phyloP scores from a whole-genome alignment of 1,140 invertebrate species.

The Bombus cullumanus region DNA sequence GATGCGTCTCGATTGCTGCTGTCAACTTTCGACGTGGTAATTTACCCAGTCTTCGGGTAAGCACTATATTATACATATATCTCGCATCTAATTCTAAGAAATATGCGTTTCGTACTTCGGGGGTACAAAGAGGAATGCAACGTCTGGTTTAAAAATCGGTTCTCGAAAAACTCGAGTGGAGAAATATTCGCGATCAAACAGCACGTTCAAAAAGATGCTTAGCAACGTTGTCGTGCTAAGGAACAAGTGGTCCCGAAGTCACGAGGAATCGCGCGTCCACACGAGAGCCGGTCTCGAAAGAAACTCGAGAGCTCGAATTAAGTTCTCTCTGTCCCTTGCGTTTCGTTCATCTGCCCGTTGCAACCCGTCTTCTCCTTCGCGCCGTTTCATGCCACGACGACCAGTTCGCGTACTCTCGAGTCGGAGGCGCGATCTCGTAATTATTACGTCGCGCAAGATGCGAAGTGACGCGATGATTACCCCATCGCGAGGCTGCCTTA shows the following conservation, averaged over 20 bases:
- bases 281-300: conserved; percentile 8
- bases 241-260: conserved; percentile 18
- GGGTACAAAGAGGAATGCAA: not conserved
- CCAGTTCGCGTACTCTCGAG: conserved; percentile 41
- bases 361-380: conserved; percentile 42
- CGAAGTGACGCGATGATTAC: conserved; percentile 72
- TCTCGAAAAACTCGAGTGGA: not conserved
- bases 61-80: not conserved
- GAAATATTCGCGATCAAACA: not conserved
- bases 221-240: not conserved
- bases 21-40: not conserved
- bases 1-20: not conserved
- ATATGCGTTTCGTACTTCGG: not conserved
- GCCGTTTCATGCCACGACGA: conserved; percentile 8
- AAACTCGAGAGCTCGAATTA: conserved; percentile 57
- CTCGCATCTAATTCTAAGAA: not conserved
- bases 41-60: not conserved
- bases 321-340: conserved; percentile 44
- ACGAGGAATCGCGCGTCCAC: conserved; percentile 47
- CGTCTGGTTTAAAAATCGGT: not conserved
- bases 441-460: conserved; percentile 69
- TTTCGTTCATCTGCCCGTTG: conserved; percentile 26
- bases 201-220: not conserved
- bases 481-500: conserved; percentile 57
- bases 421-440: conserved; percentile 70